Base-by-base conservation (phyloP, 2,888 invertebrate species). In the Brenthis ino region DNA sequence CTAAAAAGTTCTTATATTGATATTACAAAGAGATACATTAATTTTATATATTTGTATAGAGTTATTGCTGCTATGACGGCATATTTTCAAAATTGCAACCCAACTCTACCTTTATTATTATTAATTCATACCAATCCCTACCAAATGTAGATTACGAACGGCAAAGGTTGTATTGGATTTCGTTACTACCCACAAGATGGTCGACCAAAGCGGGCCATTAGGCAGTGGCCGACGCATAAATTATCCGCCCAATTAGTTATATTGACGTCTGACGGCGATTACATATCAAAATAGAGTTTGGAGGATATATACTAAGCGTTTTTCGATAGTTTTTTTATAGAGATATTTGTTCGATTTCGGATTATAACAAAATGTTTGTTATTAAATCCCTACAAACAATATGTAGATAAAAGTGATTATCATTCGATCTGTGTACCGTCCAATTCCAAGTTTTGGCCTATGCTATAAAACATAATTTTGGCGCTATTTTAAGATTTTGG, bases 171-270 rank as follows among this genome's bases (percentile, higher is more conserved):
- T 65, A 70, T 60, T 54, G 61, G 58, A 70, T 67, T 70, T 67
- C 67, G 64, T 50, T 57, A 50, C 20, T 24, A 48, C 69, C 72
- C 69, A 65, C 77, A 80, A 81, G 80, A 78, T 74, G 77, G 80
- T 79, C 79, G 78, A 74, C 73, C 77, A 77, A 78, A 79, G 81
- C 72, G 74, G 75, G 74, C 82, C 85, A 89, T 90, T 89, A 89
- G 83, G 89, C 85, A 88, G 80, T 77, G 82, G 77, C 78, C 80
- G 75, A 77, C 80, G 87, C 86, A 89, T 89, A 88, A 85, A 87
- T 90, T 90, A 89, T 81, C 85, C 78, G 85, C 80, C 82, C 88
- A 88, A 90, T 90, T 90, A 90, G 88, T 85, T 84, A 84, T 85
- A 88, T 88, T 88, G 88, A 88, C 85, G 85, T 81, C 78, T 78